Percentiles rank a stretch among this genome's conserved stretches.
phyloP scores from a whole-genome alignment of 1,140 invertebrate species.

The Cyclina sinensis region DNA sequence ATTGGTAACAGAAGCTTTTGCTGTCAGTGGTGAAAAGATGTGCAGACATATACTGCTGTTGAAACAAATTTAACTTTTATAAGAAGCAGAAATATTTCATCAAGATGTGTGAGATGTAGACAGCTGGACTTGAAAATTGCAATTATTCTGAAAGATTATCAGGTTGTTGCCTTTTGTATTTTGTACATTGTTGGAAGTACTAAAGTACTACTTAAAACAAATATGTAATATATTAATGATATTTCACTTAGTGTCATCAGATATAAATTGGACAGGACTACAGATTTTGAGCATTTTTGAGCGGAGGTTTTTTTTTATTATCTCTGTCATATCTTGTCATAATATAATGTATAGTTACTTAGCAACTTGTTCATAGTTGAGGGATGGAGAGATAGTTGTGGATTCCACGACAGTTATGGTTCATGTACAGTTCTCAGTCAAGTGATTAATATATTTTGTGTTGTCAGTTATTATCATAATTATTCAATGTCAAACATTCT shows the following conservation, averaged over 20 bases:
- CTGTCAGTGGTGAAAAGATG: background rate
- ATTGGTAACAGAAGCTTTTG: background rate
- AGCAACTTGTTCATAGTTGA: conserved; percentile 36
- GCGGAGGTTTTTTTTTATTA: conserved; percentile 20
- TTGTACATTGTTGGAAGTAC: conserved; percentile 4
- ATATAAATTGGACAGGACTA: background rate
- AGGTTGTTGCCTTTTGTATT: background rate
- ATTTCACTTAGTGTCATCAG: background rate
- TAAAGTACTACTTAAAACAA: background rate
- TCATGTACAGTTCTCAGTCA: conserved; percentile 44
- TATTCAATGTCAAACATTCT: conserved; percentile 33
- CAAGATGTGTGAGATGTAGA: background rate
- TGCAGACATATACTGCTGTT: conserved; percentile 6
- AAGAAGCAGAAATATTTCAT: no score
- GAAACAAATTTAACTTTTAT: background rate
- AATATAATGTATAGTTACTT: conserved; percentile 38
- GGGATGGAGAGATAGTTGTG: background rate
- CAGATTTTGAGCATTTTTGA: conserved; percentile 51
- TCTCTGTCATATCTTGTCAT: conserved; percentile 61
- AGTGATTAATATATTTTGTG: conserved; percentile 53
- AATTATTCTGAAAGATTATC: background rate
- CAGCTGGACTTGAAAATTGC: background rate
- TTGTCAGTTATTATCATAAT: conserved; percentile 33
- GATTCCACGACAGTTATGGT: background rate
- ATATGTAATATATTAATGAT: background rate